phyloP scores from a whole-genome alignment of 2,113 vertebrate genomes.

The Cyprinodon brontotheroides region DNA sequence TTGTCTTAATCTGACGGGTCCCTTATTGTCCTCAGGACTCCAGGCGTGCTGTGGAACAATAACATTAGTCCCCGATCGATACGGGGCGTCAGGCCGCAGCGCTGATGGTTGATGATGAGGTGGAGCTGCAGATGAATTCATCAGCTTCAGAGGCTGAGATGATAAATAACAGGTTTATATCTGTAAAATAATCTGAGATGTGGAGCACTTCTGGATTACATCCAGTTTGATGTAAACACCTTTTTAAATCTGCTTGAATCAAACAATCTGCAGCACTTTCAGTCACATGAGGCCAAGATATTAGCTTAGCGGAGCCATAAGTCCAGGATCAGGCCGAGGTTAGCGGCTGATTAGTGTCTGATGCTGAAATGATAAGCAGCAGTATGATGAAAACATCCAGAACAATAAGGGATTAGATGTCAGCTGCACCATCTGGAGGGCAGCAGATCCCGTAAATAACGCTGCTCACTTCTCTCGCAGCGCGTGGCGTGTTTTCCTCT shows the following conservation, averaged over 20 bases:
- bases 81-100: conserved; percentile 45
- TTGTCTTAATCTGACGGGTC: conserved; percentile 78
- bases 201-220: too few relatives aligned
- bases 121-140: background rate
- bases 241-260: background rate
- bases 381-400: conserved; percentile 63
- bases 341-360: conserved; percentile 48
- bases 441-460: conserved; percentile 13
- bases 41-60: conserved; percentile 45
- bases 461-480: conserved; percentile 28
- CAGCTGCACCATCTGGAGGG: conserved; percentile 61
- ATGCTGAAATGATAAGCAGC: conserved; percentile 56
- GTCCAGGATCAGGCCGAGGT: conserved; percentile 52
- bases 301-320: conserved; percentile 6
- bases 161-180: too few relatives aligned
- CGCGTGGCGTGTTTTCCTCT: too few relatives aligned
- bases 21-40: conserved; percentile 60
- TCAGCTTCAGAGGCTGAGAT: background rate
- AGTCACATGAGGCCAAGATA: too few relatives aligned
- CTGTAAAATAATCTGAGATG: too few relatives aligned
- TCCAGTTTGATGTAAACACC: too few relatives aligned
- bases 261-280: too few relatives aligned
- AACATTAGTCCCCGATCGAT: conserved; percentile 62
- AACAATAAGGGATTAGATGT: conserved; percentile 70
- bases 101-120: background rate